Evolutionary conservation across 1,140 invertebrate genomes (phyloP), one percentile per base, ranked within the genome.

Genomic region (Solenopsis fugax): DNA sequence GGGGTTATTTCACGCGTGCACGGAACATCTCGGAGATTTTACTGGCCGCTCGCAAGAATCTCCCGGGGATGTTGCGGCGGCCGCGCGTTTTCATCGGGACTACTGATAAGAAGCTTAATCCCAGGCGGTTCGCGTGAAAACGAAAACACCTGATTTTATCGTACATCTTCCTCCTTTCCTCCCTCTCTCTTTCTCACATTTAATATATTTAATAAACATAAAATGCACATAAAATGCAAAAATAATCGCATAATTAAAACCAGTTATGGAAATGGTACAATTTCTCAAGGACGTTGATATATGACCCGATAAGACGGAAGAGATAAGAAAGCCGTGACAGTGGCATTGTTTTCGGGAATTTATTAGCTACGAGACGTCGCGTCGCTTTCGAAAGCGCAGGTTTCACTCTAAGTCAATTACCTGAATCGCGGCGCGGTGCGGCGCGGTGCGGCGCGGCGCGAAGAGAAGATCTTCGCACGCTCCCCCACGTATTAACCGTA

Each of bases 401-500:
- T 91, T 92, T 92, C 90, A 88, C 92, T 90, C 78, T 84, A 71
- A 77, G 50, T 81, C 91, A 92, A 92, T 92, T 92, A 91, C 24
- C 37, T 65, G 78, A 89, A 91, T 91, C 84, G 75, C 29, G 29
- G 29, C 29, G 29, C 37, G 78, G 72, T 29, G 80, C 77, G 67
- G 60, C 29, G 24, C 52, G 18, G 76, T 0, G 41, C 2, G 41
- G 41, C 2, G 9, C 2, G 41, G 41, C 2, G 41, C 2, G 52
- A 21, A 21, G 58, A 34, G 10, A 67, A 84, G 73, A 91, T 91
- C 86, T 91, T 88, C 89, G 67, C 86, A 85, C 73, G 85, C 75
- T 89, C 81, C 80, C 87, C 76, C 62, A 50, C 58, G 9, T 54
- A 64, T 69, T 50, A 69, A 50, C 37, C 5, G 69, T 60, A 58